Evolutionary conservation across 2,888 invertebrate genomes (phyloP).

Genomic region (Lepidonotus clava): DNA sequence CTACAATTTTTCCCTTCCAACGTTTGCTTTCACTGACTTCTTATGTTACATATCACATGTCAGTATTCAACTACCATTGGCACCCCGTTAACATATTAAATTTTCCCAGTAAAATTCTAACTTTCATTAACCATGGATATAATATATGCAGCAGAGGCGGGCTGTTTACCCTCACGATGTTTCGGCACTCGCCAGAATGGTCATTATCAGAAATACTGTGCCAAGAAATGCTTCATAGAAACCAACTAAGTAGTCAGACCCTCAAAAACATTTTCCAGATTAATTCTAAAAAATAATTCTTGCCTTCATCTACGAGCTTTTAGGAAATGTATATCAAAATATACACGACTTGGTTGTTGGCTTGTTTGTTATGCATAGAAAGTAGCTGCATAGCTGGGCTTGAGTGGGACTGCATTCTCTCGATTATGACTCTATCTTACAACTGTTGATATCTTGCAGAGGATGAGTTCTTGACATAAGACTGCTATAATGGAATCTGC

Average conservation of each 20-base stretch:
- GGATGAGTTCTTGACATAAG: background rate
- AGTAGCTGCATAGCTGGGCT: constrained; percentile 39
- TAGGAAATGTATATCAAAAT: constrained; percentile 25
- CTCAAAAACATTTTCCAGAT: background rate
- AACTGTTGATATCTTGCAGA: too few relatives aligned
- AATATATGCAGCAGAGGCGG: background rate
- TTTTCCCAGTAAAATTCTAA: background rate
- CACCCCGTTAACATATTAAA: background rate
- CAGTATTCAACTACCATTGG: background rate
- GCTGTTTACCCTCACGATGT: too few relatives aligned
- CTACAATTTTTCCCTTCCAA: background rate
- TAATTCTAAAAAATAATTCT: background rate
- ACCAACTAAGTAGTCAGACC: background rate
- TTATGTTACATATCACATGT: constrained; percentile 21
- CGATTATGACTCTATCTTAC: background rate
- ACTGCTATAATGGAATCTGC: constrained; percentile 35
- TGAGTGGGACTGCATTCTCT: background rate
- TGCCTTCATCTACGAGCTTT: background rate
- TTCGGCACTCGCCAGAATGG: too few relatives aligned
- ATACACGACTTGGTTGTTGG: background rate
- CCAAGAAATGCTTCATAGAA: background rate
- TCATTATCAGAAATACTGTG: background rate
- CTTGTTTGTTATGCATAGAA: constrained; percentile 28
- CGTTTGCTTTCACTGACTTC: background rate
- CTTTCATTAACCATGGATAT: background rate